These are phyloP conservation scores for Sebastes hubbsi DNA, from an alignment of 2,797 vertebrate genomes.

Conservation along the genomic window DNA sequence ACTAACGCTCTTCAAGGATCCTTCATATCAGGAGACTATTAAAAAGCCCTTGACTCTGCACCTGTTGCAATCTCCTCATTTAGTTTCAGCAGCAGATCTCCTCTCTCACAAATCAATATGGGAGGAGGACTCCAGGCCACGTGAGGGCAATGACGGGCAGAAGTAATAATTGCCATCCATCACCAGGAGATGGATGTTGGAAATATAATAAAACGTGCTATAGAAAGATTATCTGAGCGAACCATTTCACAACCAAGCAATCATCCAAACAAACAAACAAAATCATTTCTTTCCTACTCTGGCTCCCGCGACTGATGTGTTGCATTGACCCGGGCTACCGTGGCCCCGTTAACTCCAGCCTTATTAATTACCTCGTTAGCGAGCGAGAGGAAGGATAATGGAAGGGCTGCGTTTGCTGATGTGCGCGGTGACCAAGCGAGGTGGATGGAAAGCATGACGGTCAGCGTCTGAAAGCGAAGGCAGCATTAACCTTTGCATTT, in stretches of 20 bases:
- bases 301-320: constrained; percentile 17
- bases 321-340: constrained; percentile 32
- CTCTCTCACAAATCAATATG: constrained; percentile 51
- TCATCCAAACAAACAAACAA: constrained; percentile 28
- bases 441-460: constrained; percentile 12
- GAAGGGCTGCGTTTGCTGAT: neutral
- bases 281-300: neutral
- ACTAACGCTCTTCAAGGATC: constrained; percentile 50
- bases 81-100: constrained; percentile 25
- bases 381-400: constrained; percentile 34
- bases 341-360: constrained; percentile 14
- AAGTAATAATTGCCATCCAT: constrained; percentile 36
- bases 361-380: constrained; percentile 68
- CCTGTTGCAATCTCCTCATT: constrained; percentile 60
- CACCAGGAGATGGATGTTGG: constrained; percentile 12
- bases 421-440: neutral
- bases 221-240: constrained; percentile 17
- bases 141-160: constrained; percentile 32
- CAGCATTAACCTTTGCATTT: constrained; percentile 53
- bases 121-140: constrained; percentile 9
- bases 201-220: constrained; percentile 19
- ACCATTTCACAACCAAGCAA: constrained; percentile 2
- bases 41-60: constrained; percentile 53
- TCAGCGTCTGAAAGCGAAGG: constrained; percentile 21
- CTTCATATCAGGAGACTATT: constrained; percentile 44